These are phyloP conservation scores for Coleophora flavipennella DNA, from an alignment of 2,888 invertebrate genomes.

Conservation along the genomic window DNA sequence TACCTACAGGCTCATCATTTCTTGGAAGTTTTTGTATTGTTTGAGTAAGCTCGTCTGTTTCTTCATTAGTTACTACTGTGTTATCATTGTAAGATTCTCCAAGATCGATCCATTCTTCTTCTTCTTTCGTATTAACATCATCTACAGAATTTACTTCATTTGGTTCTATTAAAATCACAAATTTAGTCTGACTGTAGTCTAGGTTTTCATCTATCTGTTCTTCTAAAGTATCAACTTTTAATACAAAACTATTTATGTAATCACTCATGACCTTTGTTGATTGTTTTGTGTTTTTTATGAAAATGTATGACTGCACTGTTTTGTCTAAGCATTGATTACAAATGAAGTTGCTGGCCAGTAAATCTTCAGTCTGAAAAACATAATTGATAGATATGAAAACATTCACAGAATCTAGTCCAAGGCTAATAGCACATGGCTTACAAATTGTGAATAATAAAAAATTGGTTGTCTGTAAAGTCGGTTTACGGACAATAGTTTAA, in stretches of 20 bases:
- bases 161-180: constrained; percentile 38
- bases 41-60: too few species aligned
- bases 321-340: constrained; percentile 36
- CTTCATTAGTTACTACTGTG: too few species aligned
- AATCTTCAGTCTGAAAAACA: constrained; percentile 26
- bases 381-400: background rate
- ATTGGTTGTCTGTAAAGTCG: too few species aligned
- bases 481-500: too few species aligned
- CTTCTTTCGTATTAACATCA: too few species aligned
- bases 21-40: too few species aligned
- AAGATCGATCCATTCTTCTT: too few species aligned
- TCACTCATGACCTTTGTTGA: constrained; percentile 26
- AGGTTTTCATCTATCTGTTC: constrained; percentile 20
- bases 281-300: constrained; percentile 35
- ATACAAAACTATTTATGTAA: constrained; percentile 32
- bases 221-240: constrained; percentile 29
- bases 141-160: constrained; percentile 18
- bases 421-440: too few species aligned
- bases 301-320: constrained; percentile 33
- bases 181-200: constrained; percentile 25
- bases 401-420: too few species aligned
- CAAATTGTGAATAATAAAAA: too few species aligned
- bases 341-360: constrained; percentile 24
- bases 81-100: too few species aligned
- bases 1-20: too few species aligned